Conservation (phyloP, 2,113 vertebrate genomes). For the Solea senegalensis region DNA sequence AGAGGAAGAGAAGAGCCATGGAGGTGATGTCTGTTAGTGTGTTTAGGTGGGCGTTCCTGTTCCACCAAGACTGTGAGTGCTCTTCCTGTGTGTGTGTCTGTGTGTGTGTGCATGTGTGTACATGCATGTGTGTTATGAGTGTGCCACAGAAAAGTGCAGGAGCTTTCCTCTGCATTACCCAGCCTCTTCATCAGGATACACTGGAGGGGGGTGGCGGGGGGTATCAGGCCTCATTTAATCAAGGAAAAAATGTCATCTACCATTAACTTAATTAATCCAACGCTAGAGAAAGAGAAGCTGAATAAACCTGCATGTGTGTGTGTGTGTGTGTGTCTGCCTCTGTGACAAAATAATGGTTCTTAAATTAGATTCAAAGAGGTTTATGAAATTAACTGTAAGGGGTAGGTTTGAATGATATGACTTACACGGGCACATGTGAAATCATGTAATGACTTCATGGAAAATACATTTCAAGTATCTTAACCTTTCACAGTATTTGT, state of each 20-base stretch:
- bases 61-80: constrained; percentile 5
- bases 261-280: constrained; percentile 79
- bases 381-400: constrained; percentile 25
- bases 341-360: constrained; percentile 14
- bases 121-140: constrained; percentile 12
- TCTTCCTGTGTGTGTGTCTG: not conserved
- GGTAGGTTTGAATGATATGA: constrained; percentile 11
- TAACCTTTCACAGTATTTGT: not conserved
- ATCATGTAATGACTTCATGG: constrained; percentile 2
- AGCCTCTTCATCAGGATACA: constrained; percentile 59
- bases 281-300: constrained; percentile 31
- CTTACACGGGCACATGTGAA: not conserved
- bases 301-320: constrained; percentile 24
- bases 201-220: constrained; percentile 57
- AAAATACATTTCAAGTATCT: constrained; percentile 11
- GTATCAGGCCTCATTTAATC: constrained; percentile 74
- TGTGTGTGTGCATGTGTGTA: not conserved
- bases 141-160: constrained; percentile 10
- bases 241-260: constrained; percentile 75
- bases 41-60: not conserved
- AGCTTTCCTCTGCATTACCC: constrained; percentile 47
- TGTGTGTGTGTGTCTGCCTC: constrained; percentile 10
- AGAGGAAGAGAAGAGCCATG: constrained; percentile 28
- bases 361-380: constrained; percentile 22
- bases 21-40: constrained; percentile 26